Conservation (phyloP, 2,113 vertebrate species). For the Marmota monax region DNA sequence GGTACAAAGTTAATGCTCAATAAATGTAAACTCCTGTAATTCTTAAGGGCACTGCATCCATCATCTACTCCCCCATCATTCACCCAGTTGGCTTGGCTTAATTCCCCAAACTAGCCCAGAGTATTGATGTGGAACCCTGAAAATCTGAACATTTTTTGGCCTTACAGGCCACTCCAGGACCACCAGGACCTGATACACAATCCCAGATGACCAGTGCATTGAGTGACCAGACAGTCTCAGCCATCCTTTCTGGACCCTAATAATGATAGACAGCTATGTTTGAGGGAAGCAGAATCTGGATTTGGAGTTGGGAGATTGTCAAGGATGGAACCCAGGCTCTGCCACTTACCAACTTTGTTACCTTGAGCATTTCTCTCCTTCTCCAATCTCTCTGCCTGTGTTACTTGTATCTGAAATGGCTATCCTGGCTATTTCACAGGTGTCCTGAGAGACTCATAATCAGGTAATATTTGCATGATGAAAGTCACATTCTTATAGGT, state of each 20-base stretch:
- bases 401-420: slow-evolving; percentile 3
- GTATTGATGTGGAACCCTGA: neutral
- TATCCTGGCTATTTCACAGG: neutral
- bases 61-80: neutral
- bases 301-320: neutral
- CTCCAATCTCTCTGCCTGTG: neutral
- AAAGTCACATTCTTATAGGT: neutral
- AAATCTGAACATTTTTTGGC: neutral
- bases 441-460: neutral
- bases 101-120: neutral
- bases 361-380: neutral
- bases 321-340: neutral
- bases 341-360: neutral
- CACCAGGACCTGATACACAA: neutral
- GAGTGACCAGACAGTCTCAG: neutral
- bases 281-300: neutral
- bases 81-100: neutral
- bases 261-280: neutral
- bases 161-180: neutral
- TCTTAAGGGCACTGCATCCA: neutral
- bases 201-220: neutral
- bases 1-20: neutral
- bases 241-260: neutral
- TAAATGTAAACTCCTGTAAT: neutral
- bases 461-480: neutral